Conservation (phyloP, 2,797 vertebrate genomes). For the Aselliscus stoliczkanus region DNA sequence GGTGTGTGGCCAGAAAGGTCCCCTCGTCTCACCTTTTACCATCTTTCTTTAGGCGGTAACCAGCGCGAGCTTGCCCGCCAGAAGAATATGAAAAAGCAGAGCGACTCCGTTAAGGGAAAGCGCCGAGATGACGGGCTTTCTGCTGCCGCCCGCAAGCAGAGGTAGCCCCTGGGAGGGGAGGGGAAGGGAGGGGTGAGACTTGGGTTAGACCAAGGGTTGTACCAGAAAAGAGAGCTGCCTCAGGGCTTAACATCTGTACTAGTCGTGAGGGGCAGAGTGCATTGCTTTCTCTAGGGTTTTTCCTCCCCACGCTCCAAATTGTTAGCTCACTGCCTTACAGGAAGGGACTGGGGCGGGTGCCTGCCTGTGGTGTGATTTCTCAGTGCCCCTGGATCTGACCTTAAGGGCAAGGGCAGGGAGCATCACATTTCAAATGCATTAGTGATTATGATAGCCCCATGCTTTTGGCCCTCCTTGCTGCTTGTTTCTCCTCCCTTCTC, state of each 20-base stretch:
- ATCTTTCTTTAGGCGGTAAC: slow-evolving; percentile 88
- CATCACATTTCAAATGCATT: slow-evolving; percentile 31
- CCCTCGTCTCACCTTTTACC: slow-evolving; percentile 24
- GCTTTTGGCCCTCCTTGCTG: slow-evolving; percentile 49
- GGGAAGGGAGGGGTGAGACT: neutral
- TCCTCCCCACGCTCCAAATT: slow-evolving; percentile 21
- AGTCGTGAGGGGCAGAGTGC: slow-evolving; percentile 36
- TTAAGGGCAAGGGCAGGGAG: slow-evolving; percentile 64
- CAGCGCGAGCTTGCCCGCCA: slow-evolving; percentile 93
- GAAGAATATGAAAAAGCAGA: slow-evolving; percentile 92
- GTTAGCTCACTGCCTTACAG: slow-evolving; percentile 41
- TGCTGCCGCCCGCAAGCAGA: slow-evolving; percentile 92
- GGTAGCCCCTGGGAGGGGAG: slow-evolving; percentile 81
- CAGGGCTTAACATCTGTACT: slow-evolving; percentile 16
- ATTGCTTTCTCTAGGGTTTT: slow-evolving; percentile 57
- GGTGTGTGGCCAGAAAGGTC: neutral
- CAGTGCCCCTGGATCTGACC: slow-evolving; percentile 51
- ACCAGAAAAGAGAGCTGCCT: slow-evolving; percentile 8
- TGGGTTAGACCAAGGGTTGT: slow-evolving; percentile 32
- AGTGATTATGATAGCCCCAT: slow-evolving; percentile 45
- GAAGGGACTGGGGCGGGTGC: slow-evolving; percentile 44
- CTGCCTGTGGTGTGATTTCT: slow-evolving; percentile 27
- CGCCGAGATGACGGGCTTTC: slow-evolving; percentile 91
- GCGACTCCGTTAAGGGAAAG: slow-evolving; percentile 87
- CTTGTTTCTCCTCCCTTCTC: slow-evolving; percentile 33